phyloP scores from a whole-genome alignment of 2,888 invertebrate species.

The Heliconius ethilla region DNA sequence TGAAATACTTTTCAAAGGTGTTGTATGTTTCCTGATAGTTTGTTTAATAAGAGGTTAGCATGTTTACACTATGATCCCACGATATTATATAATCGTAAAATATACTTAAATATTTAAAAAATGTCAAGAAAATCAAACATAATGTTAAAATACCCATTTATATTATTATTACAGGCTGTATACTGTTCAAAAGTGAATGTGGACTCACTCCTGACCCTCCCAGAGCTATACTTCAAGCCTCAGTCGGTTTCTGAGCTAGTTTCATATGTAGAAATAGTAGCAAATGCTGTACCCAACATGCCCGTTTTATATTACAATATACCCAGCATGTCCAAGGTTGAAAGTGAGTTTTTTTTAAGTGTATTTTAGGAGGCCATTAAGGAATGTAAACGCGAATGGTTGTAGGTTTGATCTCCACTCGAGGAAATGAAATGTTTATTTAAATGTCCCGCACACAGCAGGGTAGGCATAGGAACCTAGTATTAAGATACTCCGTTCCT shows the following conservation, averaged over 20 bases:
- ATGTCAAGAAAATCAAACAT: not conserved
- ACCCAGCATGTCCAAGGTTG: conserved; percentile 86
- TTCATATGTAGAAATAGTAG: conserved; percentile 85
- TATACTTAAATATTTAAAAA: too few species aligned
- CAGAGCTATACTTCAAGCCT: conserved; percentile 90
- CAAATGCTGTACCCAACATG: conserved; percentile 86
- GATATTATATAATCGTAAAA: too few species aligned
- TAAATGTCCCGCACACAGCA: too few species aligned
- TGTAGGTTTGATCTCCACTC: too few species aligned
- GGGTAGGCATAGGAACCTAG: too few species aligned
- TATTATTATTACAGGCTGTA: conserved; percentile 76
- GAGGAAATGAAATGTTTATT: too few species aligned
- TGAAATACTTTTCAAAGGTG: too few species aligned
- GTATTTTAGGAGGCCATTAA: not conserved
- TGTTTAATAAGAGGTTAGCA: too few species aligned
- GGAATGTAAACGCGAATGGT: too few species aligned
- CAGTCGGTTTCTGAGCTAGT: conserved; percentile 82
- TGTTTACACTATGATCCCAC: too few species aligned
- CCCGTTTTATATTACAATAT: conserved; percentile 93
- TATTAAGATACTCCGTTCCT: too few species aligned
- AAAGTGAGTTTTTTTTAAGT: conserved; percentile 80
- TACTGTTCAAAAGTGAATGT: conserved; percentile 85
- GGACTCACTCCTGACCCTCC: conserved; percentile 87
- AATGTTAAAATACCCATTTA: not conserved
- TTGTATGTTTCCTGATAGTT: too few species aligned